These are phyloP conservation scores for Electrophaes corylata DNA, from an alignment of 2,888 invertebrate genomes.

Conservation along the genomic window DNA sequence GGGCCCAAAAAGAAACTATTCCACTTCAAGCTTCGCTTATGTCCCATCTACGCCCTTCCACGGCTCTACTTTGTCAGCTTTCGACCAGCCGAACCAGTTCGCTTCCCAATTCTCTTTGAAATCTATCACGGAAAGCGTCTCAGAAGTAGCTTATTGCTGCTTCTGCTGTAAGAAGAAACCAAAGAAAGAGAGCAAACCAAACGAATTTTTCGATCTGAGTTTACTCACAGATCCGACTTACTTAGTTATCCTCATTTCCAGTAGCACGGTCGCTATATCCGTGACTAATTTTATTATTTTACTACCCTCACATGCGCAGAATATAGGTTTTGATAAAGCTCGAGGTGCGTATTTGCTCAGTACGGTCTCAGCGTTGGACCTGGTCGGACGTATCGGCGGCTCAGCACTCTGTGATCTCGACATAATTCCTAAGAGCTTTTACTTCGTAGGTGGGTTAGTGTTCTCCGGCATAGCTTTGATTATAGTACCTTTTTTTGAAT, in stretches of 20 bases:
- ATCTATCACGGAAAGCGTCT: slow-evolving; percentile 85
- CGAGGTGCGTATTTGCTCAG: slow-evolving; percentile 90
- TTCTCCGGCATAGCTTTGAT: slow-evolving; percentile 91
- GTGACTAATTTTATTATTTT: slow-evolving; percentile 95
- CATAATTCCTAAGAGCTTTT: slow-evolving; percentile 91
- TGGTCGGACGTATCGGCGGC: slow-evolving; percentile 93
- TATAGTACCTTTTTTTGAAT: slow-evolving; percentile 87
- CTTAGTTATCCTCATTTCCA: slow-evolving; percentile 91
- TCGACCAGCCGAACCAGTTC: slow-evolving; percentile 90
- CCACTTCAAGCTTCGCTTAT: slow-evolving; percentile 92
- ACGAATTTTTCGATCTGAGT: slow-evolving; percentile 89
- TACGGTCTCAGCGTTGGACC: slow-evolving; percentile 91
- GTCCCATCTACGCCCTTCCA: slow-evolving; percentile 91
- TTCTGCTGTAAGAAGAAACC: slow-evolving; percentile 71
- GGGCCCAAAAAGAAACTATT: slow-evolving; percentile 87
- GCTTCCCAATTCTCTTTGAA: slow-evolving; percentile 91
- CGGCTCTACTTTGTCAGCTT: slow-evolving; percentile 90
- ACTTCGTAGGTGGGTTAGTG: slow-evolving; percentile 91
- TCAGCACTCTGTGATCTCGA: slow-evolving; percentile 92
- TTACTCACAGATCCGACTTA: slow-evolving; percentile 91
- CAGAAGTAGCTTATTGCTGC: slow-evolving; percentile 74
- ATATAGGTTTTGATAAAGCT: slow-evolving; percentile 88
- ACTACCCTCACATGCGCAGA: slow-evolving; percentile 90
- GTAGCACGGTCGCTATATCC: slow-evolving; percentile 93
- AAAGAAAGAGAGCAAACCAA: slow-evolving; percentile 60